A percentile compares a stretch with the other conserved stretches of the same genome.
Conservation (phyloP, 2,797 vertebrate species). For the Crax fasciolata region DNA sequence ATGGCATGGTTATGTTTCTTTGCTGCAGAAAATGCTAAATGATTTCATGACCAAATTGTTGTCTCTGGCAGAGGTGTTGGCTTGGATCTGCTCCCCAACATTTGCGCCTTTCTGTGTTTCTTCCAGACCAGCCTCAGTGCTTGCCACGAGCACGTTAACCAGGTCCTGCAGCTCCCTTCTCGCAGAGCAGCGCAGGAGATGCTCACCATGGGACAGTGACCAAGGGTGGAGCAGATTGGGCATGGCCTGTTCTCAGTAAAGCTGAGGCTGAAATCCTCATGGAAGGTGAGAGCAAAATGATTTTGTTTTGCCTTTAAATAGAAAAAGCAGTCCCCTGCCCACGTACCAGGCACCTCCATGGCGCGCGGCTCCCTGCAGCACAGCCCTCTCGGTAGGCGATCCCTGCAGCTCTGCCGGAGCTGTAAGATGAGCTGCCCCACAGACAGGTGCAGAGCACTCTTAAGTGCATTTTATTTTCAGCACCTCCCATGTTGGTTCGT, state of each 20-base stretch:
- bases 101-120: neutral
- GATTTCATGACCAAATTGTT: neutral
- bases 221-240: rapidly evolving
- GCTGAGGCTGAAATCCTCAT: neutral
- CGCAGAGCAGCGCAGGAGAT: neutral
- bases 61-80: neutral
- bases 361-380: too few relatives aligned
- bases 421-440: neutral
- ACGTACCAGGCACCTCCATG: neutral
- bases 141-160: neutral
- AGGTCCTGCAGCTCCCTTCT: neutral
- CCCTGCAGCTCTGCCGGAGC: neutral
- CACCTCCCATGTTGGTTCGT: neutral
- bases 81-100: neutral
- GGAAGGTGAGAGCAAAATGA: neutral
- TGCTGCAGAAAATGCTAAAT: constrained; percentile 7
- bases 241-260: neutral
- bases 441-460: neutral
- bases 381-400: neutral
- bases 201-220: neutral
- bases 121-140: neutral
- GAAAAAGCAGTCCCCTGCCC: neutral
- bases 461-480: neutral
- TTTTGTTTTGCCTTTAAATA: neutral
- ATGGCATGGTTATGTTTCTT: neutral